These are phyloP conservation scores for Diachrysia chrysitis DNA, from an alignment of 2,888 invertebrate species.

Conservation along the genomic window DNA sequence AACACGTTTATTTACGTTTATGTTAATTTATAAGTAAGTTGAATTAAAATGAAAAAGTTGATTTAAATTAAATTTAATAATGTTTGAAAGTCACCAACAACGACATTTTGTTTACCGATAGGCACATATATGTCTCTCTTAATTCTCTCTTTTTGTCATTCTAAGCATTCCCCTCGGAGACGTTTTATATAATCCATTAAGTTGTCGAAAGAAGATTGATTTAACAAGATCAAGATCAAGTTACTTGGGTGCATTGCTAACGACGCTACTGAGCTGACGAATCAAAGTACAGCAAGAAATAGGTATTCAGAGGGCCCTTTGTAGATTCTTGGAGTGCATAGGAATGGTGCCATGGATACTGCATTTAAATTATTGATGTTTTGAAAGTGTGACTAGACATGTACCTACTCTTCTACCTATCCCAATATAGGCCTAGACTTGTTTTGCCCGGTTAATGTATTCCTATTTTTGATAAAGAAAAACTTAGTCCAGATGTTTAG, in stretches of 20 bases:
- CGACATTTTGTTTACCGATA: conserved; percentile 25
- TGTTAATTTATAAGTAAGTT: too few relatives aligned
- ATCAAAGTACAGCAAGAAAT: conserved; percentile 38
- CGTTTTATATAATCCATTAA: conserved; percentile 85
- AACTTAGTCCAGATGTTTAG: too few relatives aligned
- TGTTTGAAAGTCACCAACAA: not conserved
- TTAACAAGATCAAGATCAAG: conserved; percentile 79
- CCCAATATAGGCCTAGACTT: too few relatives aligned
- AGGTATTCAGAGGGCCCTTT: conserved; percentile 15
- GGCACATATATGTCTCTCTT: conserved; percentile 11
- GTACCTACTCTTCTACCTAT: too few relatives aligned
- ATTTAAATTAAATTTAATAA: too few relatives aligned
- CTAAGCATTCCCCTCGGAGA: conserved; percentile 67
- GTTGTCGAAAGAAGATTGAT: conserved; percentile 86
- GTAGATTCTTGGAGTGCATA: conserved; percentile 1
- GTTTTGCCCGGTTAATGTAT: too few relatives aligned
- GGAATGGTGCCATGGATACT: not conserved
- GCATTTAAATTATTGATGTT: not conserved
- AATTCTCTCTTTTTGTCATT: conserved; percentile 55
- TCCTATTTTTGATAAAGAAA: too few relatives aligned
- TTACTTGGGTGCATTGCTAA: conserved; percentile 82
- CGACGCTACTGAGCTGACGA: conserved; percentile 67
- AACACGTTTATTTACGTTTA: too few relatives aligned
- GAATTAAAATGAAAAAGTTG: too few relatives aligned
- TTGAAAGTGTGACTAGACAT: too few relatives aligned